Percentiles rank a stretch among this genome's conserved stretches.
phyloP scores from a whole-genome alignment of 2,888 invertebrate species.

The Volucella inanis region DNA sequence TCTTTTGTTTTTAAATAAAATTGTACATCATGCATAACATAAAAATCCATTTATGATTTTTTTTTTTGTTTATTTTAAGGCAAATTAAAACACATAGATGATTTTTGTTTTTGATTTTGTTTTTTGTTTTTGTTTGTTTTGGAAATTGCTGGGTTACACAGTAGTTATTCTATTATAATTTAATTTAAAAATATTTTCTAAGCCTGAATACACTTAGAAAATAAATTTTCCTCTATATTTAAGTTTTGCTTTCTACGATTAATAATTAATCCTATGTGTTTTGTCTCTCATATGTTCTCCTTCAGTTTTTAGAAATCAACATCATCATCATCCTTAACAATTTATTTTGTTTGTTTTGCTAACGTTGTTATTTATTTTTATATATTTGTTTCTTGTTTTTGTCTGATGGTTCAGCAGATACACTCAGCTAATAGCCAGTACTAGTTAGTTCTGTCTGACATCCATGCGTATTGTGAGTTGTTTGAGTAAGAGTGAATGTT shows the following conservation, averaged over 20 bases:
- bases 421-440: conserved; percentile 67
- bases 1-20: conserved; percentile 62
- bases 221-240: conserved; percentile 54
- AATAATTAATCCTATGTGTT: conserved; percentile 64
- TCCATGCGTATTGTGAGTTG: conserved; percentile 21
- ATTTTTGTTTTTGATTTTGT: conserved; percentile 38
- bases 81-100: conserved; percentile 70
- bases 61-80: conserved; percentile 49
- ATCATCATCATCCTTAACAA: conserved; percentile 15
- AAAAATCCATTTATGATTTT: conserved; percentile 46
- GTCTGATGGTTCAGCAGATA: conserved; percentile 52
- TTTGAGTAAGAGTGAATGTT: conserved; percentile 37
- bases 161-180: conserved; percentile 67
- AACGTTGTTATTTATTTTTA: conserved; percentile 15
- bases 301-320: conserved; percentile 13
- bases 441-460: conserved; percentile 59
- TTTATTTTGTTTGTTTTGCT: conserved; percentile 15
- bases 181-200: conserved; percentile 69
- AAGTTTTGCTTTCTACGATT: conserved; percentile 64
- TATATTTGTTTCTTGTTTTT: background rate
- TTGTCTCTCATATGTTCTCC: conserved; percentile 43
- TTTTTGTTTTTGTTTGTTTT: conserved; percentile 49
- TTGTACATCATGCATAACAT: conserved; percentile 71
- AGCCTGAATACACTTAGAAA: conserved; percentile 68
- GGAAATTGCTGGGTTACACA: conserved; percentile 64